These are phyloP conservation scores for Exocentrus adspersus DNA, from an alignment of 2,888 invertebrate species.

Conservation along the genomic window DNA sequence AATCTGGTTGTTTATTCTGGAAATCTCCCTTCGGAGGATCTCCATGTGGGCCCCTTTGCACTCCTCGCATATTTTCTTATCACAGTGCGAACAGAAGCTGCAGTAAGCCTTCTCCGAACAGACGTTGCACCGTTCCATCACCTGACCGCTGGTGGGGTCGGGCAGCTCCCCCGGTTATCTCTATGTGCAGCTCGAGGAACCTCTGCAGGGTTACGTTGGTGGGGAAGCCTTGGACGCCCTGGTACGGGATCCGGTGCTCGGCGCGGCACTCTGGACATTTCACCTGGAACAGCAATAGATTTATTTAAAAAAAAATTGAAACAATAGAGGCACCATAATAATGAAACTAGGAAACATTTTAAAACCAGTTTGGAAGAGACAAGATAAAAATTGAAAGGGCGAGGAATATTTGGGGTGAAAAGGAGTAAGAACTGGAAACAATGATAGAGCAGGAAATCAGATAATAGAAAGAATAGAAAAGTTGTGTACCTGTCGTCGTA, in stretches of 20 bases:
- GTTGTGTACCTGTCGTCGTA: constrained; percentile 81
- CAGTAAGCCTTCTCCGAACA: constrained; percentile 94
- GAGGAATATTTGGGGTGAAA: no score
- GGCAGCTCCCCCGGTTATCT: constrained; percentile 92
- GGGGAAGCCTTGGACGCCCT: constrained; percentile 93
- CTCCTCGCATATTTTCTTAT: constrained; percentile 95
- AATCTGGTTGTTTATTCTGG: constrained; percentile 67
- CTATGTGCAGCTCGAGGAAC: constrained; percentile 93
- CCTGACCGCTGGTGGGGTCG: constrained; percentile 89
- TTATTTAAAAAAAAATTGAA: no score
- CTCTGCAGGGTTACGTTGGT: constrained; percentile 95
- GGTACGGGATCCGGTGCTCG: constrained; percentile 95
- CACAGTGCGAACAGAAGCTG: constrained; percentile 92
- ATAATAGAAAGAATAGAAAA: not conserved
- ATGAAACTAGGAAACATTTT: no score
- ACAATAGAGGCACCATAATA: no score
- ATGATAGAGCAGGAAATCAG: no score
- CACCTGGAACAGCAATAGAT: constrained; percentile 77
- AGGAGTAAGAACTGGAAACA: no score
- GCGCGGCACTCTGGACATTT: constrained; percentile 99
- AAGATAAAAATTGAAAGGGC: no score
- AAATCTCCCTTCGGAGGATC: constrained; percentile 79
- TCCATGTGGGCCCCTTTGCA: constrained; percentile 98
- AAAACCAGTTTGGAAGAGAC: no score
- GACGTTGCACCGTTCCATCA: constrained; percentile 93